Evolutionary conservation across 2,888 invertebrate species (phyloP), one percentile per base, ranked within the genome.

Genomic region (Hermaeophaga mercurialis): DNA sequence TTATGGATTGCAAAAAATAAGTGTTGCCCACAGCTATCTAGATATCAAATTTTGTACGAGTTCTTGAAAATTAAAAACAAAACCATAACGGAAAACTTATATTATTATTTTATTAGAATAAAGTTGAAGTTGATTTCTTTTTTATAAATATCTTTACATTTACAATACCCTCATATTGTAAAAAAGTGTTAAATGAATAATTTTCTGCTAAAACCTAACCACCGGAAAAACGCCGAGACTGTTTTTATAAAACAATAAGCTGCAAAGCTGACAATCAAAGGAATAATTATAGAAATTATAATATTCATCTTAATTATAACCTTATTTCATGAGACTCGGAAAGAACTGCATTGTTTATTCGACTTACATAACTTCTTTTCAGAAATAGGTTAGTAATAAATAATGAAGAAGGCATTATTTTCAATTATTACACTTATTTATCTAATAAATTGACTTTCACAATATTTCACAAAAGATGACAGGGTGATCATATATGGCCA

Each of bases 191-290:
- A n/a, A n/a, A n/a, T n/a, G 24, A 46, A 41, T 46, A 53, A 53
- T 47, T 34, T 52, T 33, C 19, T 46, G 19, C 34, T 17, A 24
- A 44, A 28, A 50, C 22, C 43, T 31, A 57, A 36, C 38, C 56
- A 49, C 31, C 54, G 44, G 44, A 45, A 38, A 5, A 52, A 8
- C 18, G 11, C 2, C 22, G 28, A 33, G n/a, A 43, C 14, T 15
- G 28, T 41, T 43, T 26, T 33, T n/a, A 22, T 34, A 22, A 41
- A 47, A 39, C 46, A 41, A 34, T 31, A 34, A 34, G 5, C 14
- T 26, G 11, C 39, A 17, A 38, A 38, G n/a, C 14, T 22, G 22
- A 9, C 11, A 19, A 39, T 39, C 26, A 28, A 8, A 28, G 22
- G 17, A 22, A 28, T 39, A 28, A 36, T 39, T 36, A 44, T 44